Conservation (phyloP, 2,888 invertebrate genomes). For the Cerastis rubricosa region DNA sequence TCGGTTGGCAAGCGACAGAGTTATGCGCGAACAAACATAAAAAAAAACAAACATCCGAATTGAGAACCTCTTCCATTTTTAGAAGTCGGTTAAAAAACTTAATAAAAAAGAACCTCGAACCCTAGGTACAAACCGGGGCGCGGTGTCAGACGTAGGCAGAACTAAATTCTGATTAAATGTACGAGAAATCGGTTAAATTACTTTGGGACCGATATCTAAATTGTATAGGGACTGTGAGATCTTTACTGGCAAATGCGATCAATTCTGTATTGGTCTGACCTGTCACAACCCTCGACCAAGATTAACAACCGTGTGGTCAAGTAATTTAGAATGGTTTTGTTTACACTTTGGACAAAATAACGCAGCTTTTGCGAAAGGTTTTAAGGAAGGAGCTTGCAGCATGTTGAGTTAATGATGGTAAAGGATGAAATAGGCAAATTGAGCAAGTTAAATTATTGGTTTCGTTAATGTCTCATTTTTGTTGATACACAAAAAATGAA, state of each 20-base stretch:
- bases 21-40: too few species aligned
- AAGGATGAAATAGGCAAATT: background rate
- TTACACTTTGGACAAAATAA: constrained; percentile 4
- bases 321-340: constrained; percentile 28
- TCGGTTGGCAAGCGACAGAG: too few species aligned
- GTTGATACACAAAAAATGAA: background rate
- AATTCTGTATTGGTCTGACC: constrained; percentile 48
- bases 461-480: background rate
- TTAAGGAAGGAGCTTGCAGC: background rate
- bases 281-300: constrained; percentile 42
- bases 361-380: background rate
- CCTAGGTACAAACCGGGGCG: constrained; percentile 5
- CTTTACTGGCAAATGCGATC: constrained; percentile 44
- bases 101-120: constrained; percentile 38
- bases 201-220: constrained; percentile 52
- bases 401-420: background rate
- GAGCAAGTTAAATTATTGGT: background rate
- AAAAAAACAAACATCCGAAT: too few species aligned
- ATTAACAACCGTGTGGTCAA: constrained; percentile 22
- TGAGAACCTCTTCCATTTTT: too few species aligned
- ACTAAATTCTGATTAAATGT: constrained; percentile 54
- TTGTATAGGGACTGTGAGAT: constrained; percentile 49
- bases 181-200: constrained; percentile 52
- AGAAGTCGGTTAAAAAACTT: too few species aligned
- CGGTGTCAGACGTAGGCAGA: constrained; percentile 27